Evolutionary conservation across 2,888 invertebrate genomes (phyloP).

Genomic region (Pachydiplax longipennis): DNA sequence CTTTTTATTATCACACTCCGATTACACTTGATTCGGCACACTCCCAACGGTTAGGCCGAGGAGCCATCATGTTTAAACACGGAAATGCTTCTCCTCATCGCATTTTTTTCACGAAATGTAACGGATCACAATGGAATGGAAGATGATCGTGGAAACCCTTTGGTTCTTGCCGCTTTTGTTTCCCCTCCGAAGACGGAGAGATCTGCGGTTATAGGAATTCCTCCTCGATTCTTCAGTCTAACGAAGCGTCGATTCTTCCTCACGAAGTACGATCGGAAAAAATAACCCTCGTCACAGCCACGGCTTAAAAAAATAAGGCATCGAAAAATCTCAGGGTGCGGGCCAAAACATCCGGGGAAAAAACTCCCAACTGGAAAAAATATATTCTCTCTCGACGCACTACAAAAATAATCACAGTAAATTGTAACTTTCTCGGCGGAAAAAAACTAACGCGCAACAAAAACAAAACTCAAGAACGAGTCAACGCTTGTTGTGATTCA

Average conservation of each 20-base stretch:
- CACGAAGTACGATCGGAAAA: not conserved
- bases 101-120: not conserved
- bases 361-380: not conserved
- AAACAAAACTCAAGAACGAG: not conserved
- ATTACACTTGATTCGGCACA: not conserved
- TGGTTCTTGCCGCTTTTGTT: not conserved
- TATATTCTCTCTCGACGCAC: not conserved
- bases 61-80: not conserved
- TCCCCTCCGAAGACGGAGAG: not conserved
- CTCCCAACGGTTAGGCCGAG: not conserved
- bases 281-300: constrained; percentile 9
- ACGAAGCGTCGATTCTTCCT: not conserved
- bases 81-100: not conserved
- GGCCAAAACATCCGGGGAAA: not conserved
- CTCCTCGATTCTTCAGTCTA: not conserved
- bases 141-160: not conserved
- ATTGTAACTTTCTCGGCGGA: not conserved
- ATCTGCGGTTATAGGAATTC: constrained; percentile 1
- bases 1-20: not conserved
- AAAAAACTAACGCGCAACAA: too few species aligned
- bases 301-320: constrained; percentile 1
- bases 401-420: not conserved
- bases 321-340: not conserved
- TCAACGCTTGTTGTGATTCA: not conserved
- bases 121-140: constrained; percentile 11